Conservation (phyloP, 2,888 invertebrate genomes). For the Ectemnius lituratus region DNA sequence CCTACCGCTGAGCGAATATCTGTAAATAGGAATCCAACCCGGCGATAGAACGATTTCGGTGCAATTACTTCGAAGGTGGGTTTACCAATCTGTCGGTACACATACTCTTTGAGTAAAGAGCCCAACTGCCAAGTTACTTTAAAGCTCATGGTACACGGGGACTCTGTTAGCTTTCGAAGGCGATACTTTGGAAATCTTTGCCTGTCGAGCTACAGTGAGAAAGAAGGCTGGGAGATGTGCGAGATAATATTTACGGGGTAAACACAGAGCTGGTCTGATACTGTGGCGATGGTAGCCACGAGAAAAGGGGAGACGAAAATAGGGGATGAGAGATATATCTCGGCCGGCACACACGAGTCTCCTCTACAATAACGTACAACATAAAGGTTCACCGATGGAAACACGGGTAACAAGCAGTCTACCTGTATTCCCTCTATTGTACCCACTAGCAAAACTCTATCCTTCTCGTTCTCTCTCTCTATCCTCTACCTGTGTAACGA, state of each 20-base stretch:
- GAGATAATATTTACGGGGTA: constrained; percentile 6
- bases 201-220: not conserved
- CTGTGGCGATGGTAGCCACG: not conserved
- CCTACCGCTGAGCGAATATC: too few relatives aligned
- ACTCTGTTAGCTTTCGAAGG: not conserved
- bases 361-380: constrained; percentile 3
- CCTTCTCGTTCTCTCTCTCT: constrained; percentile 10
- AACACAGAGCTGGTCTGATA: constrained; percentile 1
- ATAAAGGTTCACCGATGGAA: constrained; percentile 1
- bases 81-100: too few relatives aligned
- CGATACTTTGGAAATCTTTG: not conserved
- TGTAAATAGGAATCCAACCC: too few relatives aligned
- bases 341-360: not conserved
- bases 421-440: not conserved
- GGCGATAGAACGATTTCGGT: too few relatives aligned
- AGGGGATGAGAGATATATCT: not conserved
- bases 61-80: too few relatives aligned
- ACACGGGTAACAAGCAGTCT: constrained; percentile 11
- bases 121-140: too few relatives aligned
- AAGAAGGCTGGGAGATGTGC: not conserved
- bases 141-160: not conserved
- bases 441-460: constrained; percentile 5
- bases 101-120: too few relatives aligned
- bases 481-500: not conserved
- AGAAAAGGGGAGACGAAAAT: not conserved